Evolutionary conservation across 2,888 invertebrate species (phyloP).

Genomic region (Megaustenia siamemsis): DNA sequence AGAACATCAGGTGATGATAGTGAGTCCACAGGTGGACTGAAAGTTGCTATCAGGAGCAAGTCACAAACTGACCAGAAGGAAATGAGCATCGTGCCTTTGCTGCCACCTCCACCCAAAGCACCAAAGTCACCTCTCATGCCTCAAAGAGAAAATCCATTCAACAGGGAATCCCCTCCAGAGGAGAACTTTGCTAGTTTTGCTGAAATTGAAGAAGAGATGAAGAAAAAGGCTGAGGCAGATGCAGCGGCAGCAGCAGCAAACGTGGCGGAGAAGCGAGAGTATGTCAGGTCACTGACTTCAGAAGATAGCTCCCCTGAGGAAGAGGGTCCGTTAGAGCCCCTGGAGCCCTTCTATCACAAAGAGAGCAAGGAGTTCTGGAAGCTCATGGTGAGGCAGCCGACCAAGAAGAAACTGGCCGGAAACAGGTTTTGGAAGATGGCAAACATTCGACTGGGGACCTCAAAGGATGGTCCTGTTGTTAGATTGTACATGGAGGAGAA

Average conservation of each 20-base stretch:
- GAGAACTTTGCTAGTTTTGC: conserved; percentile 78
- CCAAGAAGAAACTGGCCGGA: conserved; percentile 81
- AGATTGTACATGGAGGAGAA: conserved; percentile 90
- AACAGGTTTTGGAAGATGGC: conserved; percentile 96
- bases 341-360: conserved; percentile 90
- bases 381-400: conserved; percentile 91
- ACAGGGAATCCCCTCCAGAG: conserved; percentile 78
- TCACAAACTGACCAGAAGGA: conserved; percentile 19
- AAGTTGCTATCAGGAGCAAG: conserved; percentile 65
- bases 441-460: conserved; percentile 90
- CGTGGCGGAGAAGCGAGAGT: conserved; percentile 51
- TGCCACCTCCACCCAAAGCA: conserved; percentile 73
- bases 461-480: conserved; percentile 83
- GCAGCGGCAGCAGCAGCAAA: conserved; percentile 55
- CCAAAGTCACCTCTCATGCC: conserved; percentile 71
- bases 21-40: conserved; percentile 22
- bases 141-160: conserved; percentile 79
- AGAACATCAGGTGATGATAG: conserved; percentile 57
- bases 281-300: conserved; percentile 65
- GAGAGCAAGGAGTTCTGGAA: conserved; percentile 95
- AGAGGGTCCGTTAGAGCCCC: conserved; percentile 72
- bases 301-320: conserved; percentile 71
- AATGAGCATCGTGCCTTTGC: conserved; percentile 62
- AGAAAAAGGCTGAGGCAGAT: conserved; percentile 55
- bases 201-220: conserved; percentile 65